A percentile compares a stretch with the other conserved stretches of the same genome.
Conservation (phyloP, 2,888 invertebrate genomes). For the Ophioninae sp. region DNA sequence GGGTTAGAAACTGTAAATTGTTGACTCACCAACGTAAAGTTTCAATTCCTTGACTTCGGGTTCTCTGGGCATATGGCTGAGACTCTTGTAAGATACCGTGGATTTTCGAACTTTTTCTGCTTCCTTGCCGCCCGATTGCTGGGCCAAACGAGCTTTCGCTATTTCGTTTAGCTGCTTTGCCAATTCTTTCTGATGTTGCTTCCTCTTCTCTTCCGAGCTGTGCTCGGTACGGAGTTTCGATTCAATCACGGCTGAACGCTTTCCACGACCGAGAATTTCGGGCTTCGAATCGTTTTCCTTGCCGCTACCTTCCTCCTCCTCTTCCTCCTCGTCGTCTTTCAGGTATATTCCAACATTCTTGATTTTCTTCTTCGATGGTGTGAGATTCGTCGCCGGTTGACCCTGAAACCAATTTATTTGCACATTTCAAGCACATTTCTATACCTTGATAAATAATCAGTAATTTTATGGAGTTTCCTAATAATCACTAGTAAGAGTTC, state of each 20-base stretch:
- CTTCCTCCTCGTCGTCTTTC: conserved; percentile 90
- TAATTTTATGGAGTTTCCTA: neutral
- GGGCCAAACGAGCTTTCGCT: conserved; percentile 95
- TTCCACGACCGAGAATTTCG: conserved; percentile 89
- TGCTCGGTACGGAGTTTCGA: conserved; percentile 96
- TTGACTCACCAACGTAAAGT: conserved; percentile 92
- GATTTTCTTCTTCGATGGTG: conserved; percentile 95
- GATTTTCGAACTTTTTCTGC: conserved; percentile 95
- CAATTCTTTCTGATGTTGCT: conserved; percentile 97
- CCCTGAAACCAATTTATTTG: conserved; percentile 78
- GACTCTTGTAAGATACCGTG: conserved; percentile 96
- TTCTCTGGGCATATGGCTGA: conserved; percentile 96
- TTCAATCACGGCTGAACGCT: conserved; percentile 95
- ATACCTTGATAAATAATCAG: neutral
- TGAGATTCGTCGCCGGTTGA: conserved; percentile 91
- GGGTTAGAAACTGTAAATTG: neutral
- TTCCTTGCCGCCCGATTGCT: conserved; percentile 92
- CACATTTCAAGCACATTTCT: conserved; percentile 16
- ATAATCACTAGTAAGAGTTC: no score
- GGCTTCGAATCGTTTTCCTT: conserved; percentile 85
- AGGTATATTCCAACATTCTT: conserved; percentile 98
- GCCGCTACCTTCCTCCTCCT: conserved; percentile 86
- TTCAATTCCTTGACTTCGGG: conserved; percentile 96
- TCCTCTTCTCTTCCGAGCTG: conserved; percentile 98
- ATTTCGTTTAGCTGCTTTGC: conserved; percentile 95